A percentile compares a stretch with the other conserved stretches of the same genome.
Conservation (phyloP, 2,797 vertebrate genomes). For the Petrocephalus sullivani region DNA sequence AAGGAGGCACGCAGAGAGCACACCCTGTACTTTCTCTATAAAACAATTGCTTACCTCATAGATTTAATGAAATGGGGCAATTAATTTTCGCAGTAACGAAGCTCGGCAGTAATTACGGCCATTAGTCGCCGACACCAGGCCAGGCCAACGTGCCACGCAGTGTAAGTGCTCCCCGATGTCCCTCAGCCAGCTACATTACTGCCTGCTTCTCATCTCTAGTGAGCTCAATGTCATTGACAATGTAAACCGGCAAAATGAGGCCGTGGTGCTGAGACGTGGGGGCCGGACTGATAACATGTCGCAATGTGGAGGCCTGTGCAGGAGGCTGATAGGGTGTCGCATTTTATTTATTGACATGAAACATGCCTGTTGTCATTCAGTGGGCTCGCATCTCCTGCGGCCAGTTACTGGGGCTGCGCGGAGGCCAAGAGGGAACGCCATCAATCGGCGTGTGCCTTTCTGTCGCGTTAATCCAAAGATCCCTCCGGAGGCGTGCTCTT, state of each 20-base stretch:
- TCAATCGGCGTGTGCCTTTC: not conserved
- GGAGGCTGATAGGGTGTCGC: not conserved
- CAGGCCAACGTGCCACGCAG: not conserved
- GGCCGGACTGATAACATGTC: not conserved
- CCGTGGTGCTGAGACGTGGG: constrained; percentile 30
- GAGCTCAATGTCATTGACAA: not conserved
- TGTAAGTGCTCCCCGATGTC: not conserved
- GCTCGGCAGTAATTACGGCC: constrained; percentile 10
- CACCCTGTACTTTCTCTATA: not conserved
- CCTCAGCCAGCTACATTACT: not conserved
- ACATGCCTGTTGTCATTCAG: not conserved
- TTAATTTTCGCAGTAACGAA: constrained; percentile 16
- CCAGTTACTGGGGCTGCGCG: not conserved
- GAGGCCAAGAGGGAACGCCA: not conserved
- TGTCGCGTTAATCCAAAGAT: constrained; percentile 13
- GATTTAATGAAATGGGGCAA: constrained; percentile 6
- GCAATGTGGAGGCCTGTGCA: not conserved
- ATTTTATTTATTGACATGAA: constrained; percentile 14
- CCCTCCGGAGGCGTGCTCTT: not conserved
- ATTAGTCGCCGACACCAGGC: not conserved
- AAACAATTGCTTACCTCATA: constrained; percentile 13
- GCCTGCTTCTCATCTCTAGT: not conserved
- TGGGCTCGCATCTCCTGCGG: not conserved
- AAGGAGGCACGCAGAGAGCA: not conserved
- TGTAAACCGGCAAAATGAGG: constrained; percentile 11